Base-by-base conservation (phyloP, 64 coral and sea anemone species). In the Exaiptasia diaphana region DNA sequence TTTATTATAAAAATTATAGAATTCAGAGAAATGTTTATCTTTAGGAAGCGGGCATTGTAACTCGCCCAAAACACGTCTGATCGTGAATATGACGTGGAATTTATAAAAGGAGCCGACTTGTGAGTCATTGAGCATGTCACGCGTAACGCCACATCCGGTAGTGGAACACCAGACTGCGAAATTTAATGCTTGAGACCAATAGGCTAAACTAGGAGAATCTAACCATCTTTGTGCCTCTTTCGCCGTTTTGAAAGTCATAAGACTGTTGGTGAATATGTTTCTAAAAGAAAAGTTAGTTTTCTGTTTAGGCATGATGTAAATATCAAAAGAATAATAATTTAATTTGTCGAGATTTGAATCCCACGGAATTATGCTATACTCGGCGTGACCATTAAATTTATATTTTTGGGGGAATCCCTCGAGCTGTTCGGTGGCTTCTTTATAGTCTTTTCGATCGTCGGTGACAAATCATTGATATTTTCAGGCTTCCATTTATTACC, bases 91-190 rank as follows among this genome's bases (percentile, higher is more conserved):
- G 1, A 56, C 2, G 55, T 77, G 46, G 11, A 77, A 77, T 37
- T 26, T 53, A n/a, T n/a, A n/a, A n/a, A n/a, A n/a, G n/a, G n/a
- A n/a, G n/a, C n/a, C n/a, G 31, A 54, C 30, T 20, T 31, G 15
- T 35, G 74, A 21, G 9, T 77, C 27, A 1, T 77, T 25, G n/a
- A 59, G 24, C 17, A 59, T 3, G 26, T 37, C 50, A 1, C 5
- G 1, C 29, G 5, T 20, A 20, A 83, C 10, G 4, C 80, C 80
- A 38, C 80, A 83, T 5, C 80, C 80, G 0, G 28, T 59, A 32
- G 64, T 83, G 13, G 80, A 43, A 71, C 64, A 71, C 80, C 80
- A 83, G 18, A 83, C 21, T 0, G 80, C 80, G 34, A 83, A 83
- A 25, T 71, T 71, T 4, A 83, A 34, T 38, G 31, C 18, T 71